Conservation (phyloP, 2,797 vertebrate species). For the Nothura maculosa region DNA sequence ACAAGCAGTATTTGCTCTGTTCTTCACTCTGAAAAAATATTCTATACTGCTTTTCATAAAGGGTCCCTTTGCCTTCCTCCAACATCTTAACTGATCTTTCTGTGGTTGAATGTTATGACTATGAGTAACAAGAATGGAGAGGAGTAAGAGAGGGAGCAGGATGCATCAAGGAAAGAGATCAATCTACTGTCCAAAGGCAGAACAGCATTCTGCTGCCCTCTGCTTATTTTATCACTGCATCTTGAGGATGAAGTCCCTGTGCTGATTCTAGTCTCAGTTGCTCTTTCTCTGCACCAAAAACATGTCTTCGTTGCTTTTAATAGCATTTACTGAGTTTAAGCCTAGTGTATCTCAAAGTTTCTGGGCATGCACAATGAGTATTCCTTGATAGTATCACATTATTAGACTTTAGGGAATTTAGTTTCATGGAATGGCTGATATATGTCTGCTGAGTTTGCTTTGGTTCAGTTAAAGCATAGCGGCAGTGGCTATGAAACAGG, state of each 20-base stretch:
- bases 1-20: neutral
- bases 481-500: neutral
- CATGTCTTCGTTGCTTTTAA: neutral
- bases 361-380: neutral
- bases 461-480: neutral
- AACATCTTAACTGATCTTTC: neutral
- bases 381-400: rapidly evolving
- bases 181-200: neutral
- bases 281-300: neutral
- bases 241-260: neutral
- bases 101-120: neutral
- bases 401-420: neutral
- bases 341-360: rapidly evolving
- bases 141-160: neutral
- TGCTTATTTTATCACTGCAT: neutral
- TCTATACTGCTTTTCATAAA: neutral
- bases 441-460: neutral
- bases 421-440: neutral
- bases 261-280: neutral
- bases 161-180: neutral
- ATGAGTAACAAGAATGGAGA: neutral
- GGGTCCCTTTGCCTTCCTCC: neutral
- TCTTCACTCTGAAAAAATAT: neutral
- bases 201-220: neutral
- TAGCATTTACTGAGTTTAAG: neutral